Percentiles rank a stretch among this genome's conserved stretches.
Evolutionary conservation across 2,797 vertebrate genomes (phyloP).

Genomic region (Rhincodon typus): DNA sequence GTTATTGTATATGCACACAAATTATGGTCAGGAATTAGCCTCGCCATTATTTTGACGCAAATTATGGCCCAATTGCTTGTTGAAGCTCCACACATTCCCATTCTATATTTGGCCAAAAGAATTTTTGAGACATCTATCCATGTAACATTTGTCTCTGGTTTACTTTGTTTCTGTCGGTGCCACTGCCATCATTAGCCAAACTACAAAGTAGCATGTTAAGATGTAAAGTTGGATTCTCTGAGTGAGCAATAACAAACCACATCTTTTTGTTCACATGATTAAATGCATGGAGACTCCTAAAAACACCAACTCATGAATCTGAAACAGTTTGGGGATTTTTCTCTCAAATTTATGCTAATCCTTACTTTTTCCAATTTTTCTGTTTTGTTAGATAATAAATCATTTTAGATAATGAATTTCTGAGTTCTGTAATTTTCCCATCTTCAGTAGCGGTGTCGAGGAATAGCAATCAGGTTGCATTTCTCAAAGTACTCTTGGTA

Average conservation of each 20-base stretch:
- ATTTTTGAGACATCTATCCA: neutral
- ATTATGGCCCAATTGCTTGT: neutral
- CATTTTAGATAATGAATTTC: neutral
- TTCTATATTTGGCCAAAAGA: neutral
- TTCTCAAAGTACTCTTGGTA: neutral
- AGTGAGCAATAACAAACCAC: too few species aligned
- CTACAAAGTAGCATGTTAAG: too few species aligned
- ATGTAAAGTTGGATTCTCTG: too few species aligned
- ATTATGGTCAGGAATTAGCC: neutral
- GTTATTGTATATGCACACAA: neutral
- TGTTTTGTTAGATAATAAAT: neutral
- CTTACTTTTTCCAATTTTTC: neutral
- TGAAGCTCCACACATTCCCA: neutral
- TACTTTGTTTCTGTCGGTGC: neutral
- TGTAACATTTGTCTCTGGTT: neutral
- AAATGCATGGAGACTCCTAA: neutral
- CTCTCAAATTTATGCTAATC: neutral
- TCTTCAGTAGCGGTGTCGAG: neutral
- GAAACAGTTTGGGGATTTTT: neutral
- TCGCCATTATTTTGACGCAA: neutral
- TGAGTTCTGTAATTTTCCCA: neutral
- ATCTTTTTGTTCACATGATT: neutral
- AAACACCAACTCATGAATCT: neutral
- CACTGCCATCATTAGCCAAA: too few species aligned
- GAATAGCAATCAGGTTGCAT: neutral